Percentiles rank a stretch among this genome's conserved stretches.
Conservation (phyloP, 1,140 invertebrate species). For the Dryas iulia region DNA sequence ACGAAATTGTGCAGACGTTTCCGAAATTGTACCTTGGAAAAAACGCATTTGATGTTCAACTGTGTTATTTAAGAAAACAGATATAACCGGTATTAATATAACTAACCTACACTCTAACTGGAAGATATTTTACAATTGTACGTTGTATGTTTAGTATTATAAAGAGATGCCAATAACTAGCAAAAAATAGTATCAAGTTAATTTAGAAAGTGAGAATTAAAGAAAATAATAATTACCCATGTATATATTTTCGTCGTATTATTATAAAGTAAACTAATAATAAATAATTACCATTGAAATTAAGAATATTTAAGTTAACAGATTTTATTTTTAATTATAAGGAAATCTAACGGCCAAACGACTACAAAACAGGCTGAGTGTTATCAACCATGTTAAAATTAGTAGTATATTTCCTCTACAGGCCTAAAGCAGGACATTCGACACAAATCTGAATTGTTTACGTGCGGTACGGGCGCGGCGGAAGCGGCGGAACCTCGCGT, state of each 20-base stretch:
- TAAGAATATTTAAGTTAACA: neutral
- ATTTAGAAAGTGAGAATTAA: too few relatives aligned
- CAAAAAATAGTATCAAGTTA: too few relatives aligned
- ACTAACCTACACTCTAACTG: neutral
- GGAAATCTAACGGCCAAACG: neutral
- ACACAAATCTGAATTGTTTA: constrained; percentile 66
- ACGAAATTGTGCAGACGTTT: constrained; percentile 54
- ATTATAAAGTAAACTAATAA: neutral
- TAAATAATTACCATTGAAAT: neutral
- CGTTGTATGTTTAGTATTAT: neutral
- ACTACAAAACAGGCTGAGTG: neutral
- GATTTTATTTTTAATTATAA: neutral
- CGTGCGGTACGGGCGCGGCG: constrained; percentile 64
- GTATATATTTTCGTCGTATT: too few relatives aligned
- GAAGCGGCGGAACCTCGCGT: constrained; percentile 71
- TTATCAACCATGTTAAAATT: constrained; percentile 8
- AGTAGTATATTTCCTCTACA: constrained; percentile 24
- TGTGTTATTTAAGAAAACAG: neutral
- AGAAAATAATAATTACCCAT: too few relatives aligned
- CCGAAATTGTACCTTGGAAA: neutral
- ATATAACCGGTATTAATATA: neutral
- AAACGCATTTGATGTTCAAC: neutral
- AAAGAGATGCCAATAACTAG: neutral
- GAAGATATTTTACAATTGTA: too few relatives aligned
- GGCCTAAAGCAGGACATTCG: constrained; percentile 25